Conservation (phyloP, 2,113 vertebrate species). For the Pituophis catenifer region DNA sequence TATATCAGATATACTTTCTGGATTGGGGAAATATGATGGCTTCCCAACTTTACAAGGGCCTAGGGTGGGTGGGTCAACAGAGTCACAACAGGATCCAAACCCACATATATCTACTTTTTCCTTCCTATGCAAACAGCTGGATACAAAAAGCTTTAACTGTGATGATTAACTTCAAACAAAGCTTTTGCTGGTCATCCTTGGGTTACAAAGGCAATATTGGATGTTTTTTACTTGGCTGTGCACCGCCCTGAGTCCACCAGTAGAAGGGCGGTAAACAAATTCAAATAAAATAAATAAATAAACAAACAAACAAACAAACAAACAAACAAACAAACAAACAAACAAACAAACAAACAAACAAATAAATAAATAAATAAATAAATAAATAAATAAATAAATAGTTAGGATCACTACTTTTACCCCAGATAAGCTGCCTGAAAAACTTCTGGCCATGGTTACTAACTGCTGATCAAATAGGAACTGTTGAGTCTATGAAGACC, state of each 20-base stretch:
- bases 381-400: not conserved
- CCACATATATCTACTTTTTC: not conserved
- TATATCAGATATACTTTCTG: not conserved
- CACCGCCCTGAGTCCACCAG: too few relatives aligned
- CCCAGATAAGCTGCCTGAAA: not conserved
- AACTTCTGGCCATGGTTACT: not conserved
- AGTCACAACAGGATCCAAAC: not conserved
- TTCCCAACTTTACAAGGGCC: not conserved
- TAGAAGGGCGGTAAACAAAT: too few relatives aligned
- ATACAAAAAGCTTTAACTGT: not conserved
- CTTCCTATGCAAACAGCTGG: not conserved
- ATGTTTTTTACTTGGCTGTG: too few relatives aligned
- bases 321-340: too few relatives aligned
- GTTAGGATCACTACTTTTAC: not conserved
- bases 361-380: too few relatives aligned
- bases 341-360: too few relatives aligned
- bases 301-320: too few relatives aligned
- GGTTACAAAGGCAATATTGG: not conserved
- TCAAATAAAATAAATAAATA: too few relatives aligned
- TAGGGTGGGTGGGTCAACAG: not conserved
- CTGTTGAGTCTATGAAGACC: not conserved
- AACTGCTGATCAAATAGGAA: not conserved
- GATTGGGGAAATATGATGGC: not conserved
- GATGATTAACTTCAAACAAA: not conserved
- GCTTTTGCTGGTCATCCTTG: not conserved